phyloP scores from a whole-genome alignment of 2,888 invertebrate species.

The Hanleya hanleyi region DNA sequence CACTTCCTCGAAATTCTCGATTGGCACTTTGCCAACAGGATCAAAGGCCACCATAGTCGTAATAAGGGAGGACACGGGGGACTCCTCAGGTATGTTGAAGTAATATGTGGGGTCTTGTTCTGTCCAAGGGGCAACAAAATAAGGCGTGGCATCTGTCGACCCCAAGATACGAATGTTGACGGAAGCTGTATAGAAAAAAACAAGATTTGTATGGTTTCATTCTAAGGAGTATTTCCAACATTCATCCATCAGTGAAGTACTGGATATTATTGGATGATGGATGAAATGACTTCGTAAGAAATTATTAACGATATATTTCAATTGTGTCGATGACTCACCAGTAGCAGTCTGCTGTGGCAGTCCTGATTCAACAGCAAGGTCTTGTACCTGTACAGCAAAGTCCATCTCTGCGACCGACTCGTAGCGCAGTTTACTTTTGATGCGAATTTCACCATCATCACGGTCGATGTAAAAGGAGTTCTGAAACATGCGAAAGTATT shows the following conservation, averaged over 20 bases:
- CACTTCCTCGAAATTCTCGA: neutral
- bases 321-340: no score
- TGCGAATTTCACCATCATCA: neutral
- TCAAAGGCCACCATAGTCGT: neutral
- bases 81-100: neutral
- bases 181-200: neutral
- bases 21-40: neutral
- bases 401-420: neutral
- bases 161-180: conserved; percentile 7
- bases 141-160: neutral
- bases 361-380: neutral
- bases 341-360: neutral
- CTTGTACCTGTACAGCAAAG: neutral
- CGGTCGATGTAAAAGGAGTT: neutral
- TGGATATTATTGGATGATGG: no score
- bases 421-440: neutral
- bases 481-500: neutral
- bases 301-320: no score
- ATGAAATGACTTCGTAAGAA: no score
- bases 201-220: no score
- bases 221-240: no score
- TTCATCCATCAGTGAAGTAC: no score
- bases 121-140: neutral
- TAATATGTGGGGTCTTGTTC: neutral
- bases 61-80: neutral